Evolutionary conservation across 2,797 vertebrate species (phyloP), one percentile per base, ranked within the genome.

Genomic region (Crotalus adamanteus): DNA sequence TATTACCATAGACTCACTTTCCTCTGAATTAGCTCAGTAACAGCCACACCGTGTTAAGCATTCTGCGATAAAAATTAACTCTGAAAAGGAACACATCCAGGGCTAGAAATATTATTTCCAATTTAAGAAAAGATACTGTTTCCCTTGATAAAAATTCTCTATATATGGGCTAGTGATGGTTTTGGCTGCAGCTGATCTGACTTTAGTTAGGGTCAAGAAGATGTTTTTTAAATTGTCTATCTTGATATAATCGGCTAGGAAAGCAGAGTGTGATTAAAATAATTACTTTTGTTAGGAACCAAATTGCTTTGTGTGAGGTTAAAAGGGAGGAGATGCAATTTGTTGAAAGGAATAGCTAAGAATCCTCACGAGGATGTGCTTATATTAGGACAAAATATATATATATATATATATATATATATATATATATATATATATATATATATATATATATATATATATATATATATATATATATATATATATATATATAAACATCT

Each of bases 181-280:
- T 94, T 95, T 91, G 95, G 93, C 90, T 93, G 22, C 88, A 56
- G 94, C 0, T 83, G 47, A 88, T 94, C 93, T 94, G 93, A 85
- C 56, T 95, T 92, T 59, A 11, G 57, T 89, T 86, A 55, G 25
- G 93, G 28, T 61, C 93, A 47, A 37, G 92, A 94, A 60, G 25
- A 94, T 56, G 47, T 94, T 87, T 92, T 53, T 96, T 91, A 55
- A 89, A n/a, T 93, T 96, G 93, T 93, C 91, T 92, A 93, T 59
- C 90, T 20, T 96, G 86, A 91, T 96, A 73, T 95, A 12, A 87
- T 37, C 47, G 5, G 0, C 25, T 93, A 90, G 94, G 86, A 92
- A 92, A 73, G 51, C 92, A 92, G 88, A 86, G 63, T 78, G 61
- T 93, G 94, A 93, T 94, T 94, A 94, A 89, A 73, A 59, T 91